Conservation (phyloP, 1,140 invertebrate genomes). For the Apocrypta bakeri region DNA sequence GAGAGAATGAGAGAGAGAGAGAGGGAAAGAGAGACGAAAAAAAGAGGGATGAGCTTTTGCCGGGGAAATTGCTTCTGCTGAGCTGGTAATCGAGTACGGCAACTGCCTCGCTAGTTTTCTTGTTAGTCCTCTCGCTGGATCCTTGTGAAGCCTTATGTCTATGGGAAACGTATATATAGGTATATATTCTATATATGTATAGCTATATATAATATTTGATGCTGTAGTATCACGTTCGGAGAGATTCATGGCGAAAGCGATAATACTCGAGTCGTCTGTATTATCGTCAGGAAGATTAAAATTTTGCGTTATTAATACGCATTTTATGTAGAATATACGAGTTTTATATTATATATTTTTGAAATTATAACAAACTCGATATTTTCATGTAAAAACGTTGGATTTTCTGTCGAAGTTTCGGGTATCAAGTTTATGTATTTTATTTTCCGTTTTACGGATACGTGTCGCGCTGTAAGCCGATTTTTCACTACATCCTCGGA, state of each 20-base stretch:
- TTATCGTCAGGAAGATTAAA: too few relatives aligned
- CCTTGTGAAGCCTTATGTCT: too few relatives aligned
- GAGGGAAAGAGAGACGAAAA: not conserved
- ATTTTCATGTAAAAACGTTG: not conserved
- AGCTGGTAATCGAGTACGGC: slow-evolving; percentile 3
- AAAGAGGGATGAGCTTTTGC: not conserved
- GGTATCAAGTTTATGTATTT: not conserved
- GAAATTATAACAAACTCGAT: not conserved
- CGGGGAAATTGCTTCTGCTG: slow-evolving; percentile 24
- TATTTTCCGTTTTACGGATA: not conserved
- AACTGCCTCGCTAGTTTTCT: slow-evolving; percentile 12
- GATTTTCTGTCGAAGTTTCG: not conserved
- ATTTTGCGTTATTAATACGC: too few relatives aligned
- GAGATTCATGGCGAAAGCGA: not conserved
- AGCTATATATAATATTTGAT: not conserved
- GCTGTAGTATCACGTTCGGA: not conserved
- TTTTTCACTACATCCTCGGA: not conserved
- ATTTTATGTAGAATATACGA: too few relatives aligned
- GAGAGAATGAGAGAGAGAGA: not conserved
- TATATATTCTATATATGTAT: too few relatives aligned
- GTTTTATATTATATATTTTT: too few relatives aligned
- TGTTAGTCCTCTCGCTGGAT: not conserved
- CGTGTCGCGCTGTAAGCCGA: not conserved
- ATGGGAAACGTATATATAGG: too few relatives aligned
- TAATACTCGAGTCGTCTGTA: too few relatives aligned